Base-by-base conservation (phyloP, 2,113 vertebrate genomes). In the Spea bombifrons region DNA sequence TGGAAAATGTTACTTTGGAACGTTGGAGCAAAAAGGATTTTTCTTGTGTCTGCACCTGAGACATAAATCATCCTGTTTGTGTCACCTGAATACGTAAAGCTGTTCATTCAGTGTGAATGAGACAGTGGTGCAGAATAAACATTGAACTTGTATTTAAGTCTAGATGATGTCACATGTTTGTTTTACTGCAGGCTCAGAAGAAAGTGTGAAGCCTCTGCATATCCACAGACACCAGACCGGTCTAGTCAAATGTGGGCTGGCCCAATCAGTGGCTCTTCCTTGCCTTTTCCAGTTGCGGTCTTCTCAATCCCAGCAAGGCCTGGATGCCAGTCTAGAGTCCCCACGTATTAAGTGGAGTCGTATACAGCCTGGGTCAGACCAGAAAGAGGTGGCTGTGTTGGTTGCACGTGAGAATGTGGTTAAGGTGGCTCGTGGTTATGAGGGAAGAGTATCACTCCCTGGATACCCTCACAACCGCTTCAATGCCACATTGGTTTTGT, bases 321-420 rank as follows among this genome's bases (percentile, higher is more conserved):
- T 81, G 10, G 83, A 79, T 30, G 82, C 77, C 30, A 74, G 78
- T 13, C 70, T 79, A 0, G 96, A 97, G 64, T 89, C 91, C 0
- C 95, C 97, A 0, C 92, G 97, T 8, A 88, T 99, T 89, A 99
- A 98, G 84, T 99, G 97, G 97, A 97, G 94, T 85, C 96, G 95
- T 75, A 93, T 98, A 61, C 95, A 92, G 90, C 92, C 95, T 0
- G 94, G 94, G 3, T 80, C 82, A 0, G 95, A 95, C 5, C 90
- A 90, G 61, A 87, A 94, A 84, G 92, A 94, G 84, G 67, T 91
- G 83, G 91, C 96, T 0, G 90, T 99, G 68, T 88, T 98, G 73
- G 96, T 99, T 83, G 96, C 97, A 86, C 96, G 96, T 91, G 95
- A 96, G 83, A 96, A 94, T 0, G 92, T 91, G 43, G 93, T 98